Evolutionary conservation across 2,797 vertebrate genomes (phyloP), one percentile per base, ranked within the genome.

Genomic region (Clamator glandarius): DNA sequence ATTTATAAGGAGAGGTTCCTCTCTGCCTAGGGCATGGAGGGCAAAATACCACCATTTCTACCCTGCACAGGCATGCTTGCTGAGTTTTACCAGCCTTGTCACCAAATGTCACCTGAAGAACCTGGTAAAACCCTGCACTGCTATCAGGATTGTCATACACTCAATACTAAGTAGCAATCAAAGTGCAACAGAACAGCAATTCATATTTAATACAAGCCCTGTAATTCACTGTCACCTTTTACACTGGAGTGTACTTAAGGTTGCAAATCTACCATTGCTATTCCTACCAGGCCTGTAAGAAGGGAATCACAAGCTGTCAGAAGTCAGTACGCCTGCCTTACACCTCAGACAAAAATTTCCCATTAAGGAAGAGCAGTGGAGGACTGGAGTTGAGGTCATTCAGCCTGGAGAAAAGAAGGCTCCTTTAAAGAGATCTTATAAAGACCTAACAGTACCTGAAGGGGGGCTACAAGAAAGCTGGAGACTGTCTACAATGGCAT

Each of bases 141-240:
- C 6, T 21, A 42, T 21, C 16, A 25, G 0, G 11, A 79, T 2
- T 33, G 12, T 48, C 78, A 75, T 15, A 76, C 39, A 54, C 16
- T 50, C 66, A 83, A 19, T 19, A 62, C 23, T 39, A 74, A 36
- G 14, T 4, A 79, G 67, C 33, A 83, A 29, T 1, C 9, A 52
- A 20, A n/a, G 11, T 5, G 3, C 58, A 93, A 72, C 4, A 62
- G 26, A 74, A 48, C 13, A 73, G 12, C 25, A 67, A 76, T 41
- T 8, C 42, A 72, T 31, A 28, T 28, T 10, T 46, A 25, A 1
- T 20, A 55, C 9, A 31, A 48, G 0, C 0, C 5, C 29, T 28
- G 51, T 82, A 87, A 80, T 14, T 58, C 52, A 41, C 17, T 7
- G 12, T 16, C 26, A 55, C 55, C 36, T 86, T 90, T 67, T 24